Base-by-base conservation (phyloP, 2,797 vertebrate species). In the Neosalanx taihuensis region DNA sequence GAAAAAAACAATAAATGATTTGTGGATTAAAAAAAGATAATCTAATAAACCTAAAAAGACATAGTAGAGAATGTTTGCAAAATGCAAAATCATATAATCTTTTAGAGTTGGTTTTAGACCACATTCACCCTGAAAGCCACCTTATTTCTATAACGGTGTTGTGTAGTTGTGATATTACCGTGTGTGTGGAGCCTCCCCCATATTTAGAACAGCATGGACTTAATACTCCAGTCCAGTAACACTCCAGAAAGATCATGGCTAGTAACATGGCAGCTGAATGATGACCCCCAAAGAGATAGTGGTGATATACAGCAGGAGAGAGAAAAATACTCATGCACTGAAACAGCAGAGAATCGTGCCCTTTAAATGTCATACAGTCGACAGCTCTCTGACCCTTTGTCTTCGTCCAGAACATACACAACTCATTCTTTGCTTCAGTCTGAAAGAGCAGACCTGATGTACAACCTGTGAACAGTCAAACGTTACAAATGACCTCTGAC, bases 1-100 rank as follows among this genome's bases (percentile, higher is more conserved):
- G 10, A 20, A 20, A 46, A 46, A 85, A 69, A 81, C 41, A 85
- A 85, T 61, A 86, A 77, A 71, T 78, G 70, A 71, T 83, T 67
- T 41, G 30, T 51, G 67, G 71, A 81, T 81, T 85, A 70, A 89
- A 84, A 49, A 46, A 18, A 37, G 35, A 83, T 9, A 64, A 29
- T 66, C 64, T 66, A 37, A 66, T 13, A 30, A 29, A 41, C 37
- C 37, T 41, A 35, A 17, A 30, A 18, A 67, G 29, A 26, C 46
- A 17, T 51, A 51, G 31, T 18, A n/a, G 46, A 67, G 46, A 29
- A 6, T 67, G 41, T 51, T 53, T 53, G 29, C 23, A 51, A 66
- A 41, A 51, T 66, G 41, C 23, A 66, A 6, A 12, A 41, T 41
- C 23, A 46, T 49, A 17, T 26, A 15, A 12, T 49, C 37, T 17